Percentiles rank a stretch among this genome's conserved stretches.
These are phyloP conservation scores for Acleris holmiana DNA, from an alignment of 2,888 invertebrate genomes.

Conservation along the genomic window DNA sequence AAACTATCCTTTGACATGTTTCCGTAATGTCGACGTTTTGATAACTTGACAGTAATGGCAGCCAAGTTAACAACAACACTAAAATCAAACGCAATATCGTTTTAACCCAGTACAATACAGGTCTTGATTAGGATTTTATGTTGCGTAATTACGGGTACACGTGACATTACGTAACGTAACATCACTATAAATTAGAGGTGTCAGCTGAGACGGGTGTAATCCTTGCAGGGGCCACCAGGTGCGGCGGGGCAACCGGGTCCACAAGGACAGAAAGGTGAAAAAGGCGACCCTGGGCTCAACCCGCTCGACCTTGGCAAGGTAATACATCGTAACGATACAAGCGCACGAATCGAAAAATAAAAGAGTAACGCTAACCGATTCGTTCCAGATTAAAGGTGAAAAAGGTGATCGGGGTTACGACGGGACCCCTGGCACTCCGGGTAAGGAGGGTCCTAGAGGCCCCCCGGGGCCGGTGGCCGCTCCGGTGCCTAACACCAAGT, in stretches of 20 bases:
- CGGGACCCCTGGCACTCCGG: slow-evolving; percentile 81
- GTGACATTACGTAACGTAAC: slow-evolving; percentile 6
- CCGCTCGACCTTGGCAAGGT: slow-evolving; percentile 73
- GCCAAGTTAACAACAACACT: no score
- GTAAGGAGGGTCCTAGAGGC: slow-evolving; percentile 85
- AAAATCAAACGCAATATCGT: no score
- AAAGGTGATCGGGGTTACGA: slow-evolving; percentile 89
- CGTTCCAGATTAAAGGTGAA: slow-evolving; percentile 82
- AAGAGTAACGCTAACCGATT: slow-evolving; percentile 13
- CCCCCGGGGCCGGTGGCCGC: slow-evolving; percentile 86
- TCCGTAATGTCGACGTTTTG: no score
- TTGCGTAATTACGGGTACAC: slow-evolving; percentile 7
- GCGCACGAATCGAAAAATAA: slow-evolving; percentile 14
- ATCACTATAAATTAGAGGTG: slow-evolving; percentile 20
- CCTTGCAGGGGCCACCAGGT: slow-evolving; percentile 88
- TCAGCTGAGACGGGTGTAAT: slow-evolving; percentile 16
- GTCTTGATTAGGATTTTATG: neutral
- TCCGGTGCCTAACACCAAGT: slow-evolving; percentile 82
- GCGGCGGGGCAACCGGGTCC: slow-evolving; percentile 86
- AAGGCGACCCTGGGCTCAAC: slow-evolving; percentile 86
- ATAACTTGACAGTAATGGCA: no score
- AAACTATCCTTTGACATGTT: no score
- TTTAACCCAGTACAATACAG: no score
- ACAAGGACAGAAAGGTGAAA: slow-evolving; percentile 87
- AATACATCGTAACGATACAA: slow-evolving; percentile 40